Percentiles rank a stretch among this genome's conserved stretches.
These are phyloP conservation scores for Hoplodrina blanda DNA, from an alignment of 2,888 invertebrate genomes.

Conservation along the genomic window DNA sequence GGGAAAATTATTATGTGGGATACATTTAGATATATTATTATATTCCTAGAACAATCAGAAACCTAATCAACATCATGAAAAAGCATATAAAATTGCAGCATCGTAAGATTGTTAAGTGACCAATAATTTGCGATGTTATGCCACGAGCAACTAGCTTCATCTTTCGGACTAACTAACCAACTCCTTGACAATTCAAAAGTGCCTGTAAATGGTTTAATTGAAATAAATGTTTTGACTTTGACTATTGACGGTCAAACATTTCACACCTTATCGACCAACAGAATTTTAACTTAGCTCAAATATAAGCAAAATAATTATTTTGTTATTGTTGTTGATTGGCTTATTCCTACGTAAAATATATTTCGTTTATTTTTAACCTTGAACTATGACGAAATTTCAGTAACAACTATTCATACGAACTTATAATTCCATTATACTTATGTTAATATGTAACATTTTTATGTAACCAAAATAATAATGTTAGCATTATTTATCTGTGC, in stretches of 20 bases:
- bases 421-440: constrained; percentile 4
- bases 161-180: no score
- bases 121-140: constrained; percentile 12
- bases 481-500: constrained; percentile 5
- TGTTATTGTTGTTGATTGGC: neutral
- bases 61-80: constrained; percentile 15
- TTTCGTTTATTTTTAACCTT: neutral
- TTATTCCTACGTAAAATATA: neutral
- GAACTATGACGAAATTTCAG: neutral
- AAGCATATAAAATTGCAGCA: constrained; percentile 28
- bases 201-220: no score
- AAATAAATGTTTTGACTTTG: no score
- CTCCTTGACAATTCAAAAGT: no score
- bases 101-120: constrained; percentile 18
- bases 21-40: neutral
- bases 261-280: constrained; percentile 5
- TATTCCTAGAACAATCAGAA: constrained; percentile 1
- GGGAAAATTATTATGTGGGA: neutral
- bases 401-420: neutral
- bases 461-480: constrained; percentile 27
- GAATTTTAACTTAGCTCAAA: constrained; percentile 11
- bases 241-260: constrained; percentile 19
- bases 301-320: neutral
- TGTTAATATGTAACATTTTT: constrained; percentile 12
- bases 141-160: no score